Evolutionary conservation across 2,113 vertebrate genomes (phyloP), one percentile per base, ranked within the genome.

Genomic region (Atractosteus spatula): DNA sequence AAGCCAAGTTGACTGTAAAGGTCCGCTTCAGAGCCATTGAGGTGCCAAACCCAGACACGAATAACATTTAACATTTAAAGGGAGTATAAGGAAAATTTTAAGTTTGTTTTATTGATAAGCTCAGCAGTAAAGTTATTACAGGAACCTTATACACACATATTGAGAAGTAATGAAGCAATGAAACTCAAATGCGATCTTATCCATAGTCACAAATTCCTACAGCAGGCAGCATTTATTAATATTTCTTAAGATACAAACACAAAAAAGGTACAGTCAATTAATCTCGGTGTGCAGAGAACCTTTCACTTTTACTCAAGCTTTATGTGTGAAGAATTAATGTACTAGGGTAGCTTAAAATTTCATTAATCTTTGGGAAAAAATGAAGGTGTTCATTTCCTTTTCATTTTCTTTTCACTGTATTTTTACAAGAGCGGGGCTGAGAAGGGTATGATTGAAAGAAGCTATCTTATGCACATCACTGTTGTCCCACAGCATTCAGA

Each of bases 401-500:
- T 86, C 80, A 84, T 85, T 68, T 79, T 75, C 77, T 81, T 82
- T 74, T 81, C 29, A 29, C 81, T 84, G 79, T 81, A 81, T 76
- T 81, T 87, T 82, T 74, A 76, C 76, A 78, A 81, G 62, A 68
- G 66, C 63, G 77, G 79, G 87, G 82, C 86, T 87, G 88, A 94
- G 91, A 89, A 94, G 88, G 86, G 84, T 84, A 87, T 92, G 95
- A 95, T 90, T 94, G 93, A 94, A 93, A 96, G 92, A 92, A 94
- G 87, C 89, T 90, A 90, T 94, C 94, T 90, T 94, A 94, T 94
- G 93, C 94, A 94, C 93, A 89, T 91, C 92, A 90, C 92, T 98
- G 96, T 98, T 98, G 96, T 96, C 95, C 95, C 94, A 98, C 95
- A 98, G 92, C 94, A 93, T 95, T 96, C 92, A 90, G 80, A 87